Conservation (phyloP, 2,797 vertebrate genomes). For the Phataginus tetradactyla region DNA sequence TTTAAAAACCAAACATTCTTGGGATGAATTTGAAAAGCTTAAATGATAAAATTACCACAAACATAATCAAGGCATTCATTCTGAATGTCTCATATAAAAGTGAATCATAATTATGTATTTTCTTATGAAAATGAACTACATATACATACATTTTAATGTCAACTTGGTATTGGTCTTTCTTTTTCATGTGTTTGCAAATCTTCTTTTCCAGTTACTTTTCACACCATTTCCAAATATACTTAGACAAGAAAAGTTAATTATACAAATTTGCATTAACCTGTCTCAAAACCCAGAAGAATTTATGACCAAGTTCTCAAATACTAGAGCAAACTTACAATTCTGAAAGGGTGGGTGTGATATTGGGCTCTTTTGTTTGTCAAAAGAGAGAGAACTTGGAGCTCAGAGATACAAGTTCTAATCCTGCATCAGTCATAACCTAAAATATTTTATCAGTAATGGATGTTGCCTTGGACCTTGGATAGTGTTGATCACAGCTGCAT, state of each 20-base stretch:
- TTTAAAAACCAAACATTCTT: constrained; percentile 48
- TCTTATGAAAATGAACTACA: constrained; percentile 40
- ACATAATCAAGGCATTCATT: constrained; percentile 65
- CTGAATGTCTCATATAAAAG: constrained; percentile 58
- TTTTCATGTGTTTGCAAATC: not conserved
- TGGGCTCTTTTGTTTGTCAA: not conserved
- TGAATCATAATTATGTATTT: constrained; percentile 44
- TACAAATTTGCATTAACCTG: not conserved
- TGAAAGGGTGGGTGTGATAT: not conserved
- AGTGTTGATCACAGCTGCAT: not conserved
- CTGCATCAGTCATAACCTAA: not conserved
- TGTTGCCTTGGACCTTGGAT: not conserved
- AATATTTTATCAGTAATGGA: not conserved
- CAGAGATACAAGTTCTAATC: not conserved
- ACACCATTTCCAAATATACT: not conserved
- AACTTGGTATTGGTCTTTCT: not conserved
- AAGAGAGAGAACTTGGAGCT: not conserved
- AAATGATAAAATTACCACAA: constrained; percentile 47
- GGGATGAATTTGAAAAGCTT: not conserved
- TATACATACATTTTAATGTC: constrained; percentile 36
- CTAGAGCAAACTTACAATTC: not conserved
- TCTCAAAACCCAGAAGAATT: not conserved
- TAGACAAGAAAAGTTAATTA: not conserved
- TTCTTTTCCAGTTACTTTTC: not conserved
- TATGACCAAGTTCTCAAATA: not conserved